Evolutionary conservation across 2,888 invertebrate species (phyloP), one percentile per base, ranked within the genome.

Genomic region (Cepaea hortensis): DNA sequence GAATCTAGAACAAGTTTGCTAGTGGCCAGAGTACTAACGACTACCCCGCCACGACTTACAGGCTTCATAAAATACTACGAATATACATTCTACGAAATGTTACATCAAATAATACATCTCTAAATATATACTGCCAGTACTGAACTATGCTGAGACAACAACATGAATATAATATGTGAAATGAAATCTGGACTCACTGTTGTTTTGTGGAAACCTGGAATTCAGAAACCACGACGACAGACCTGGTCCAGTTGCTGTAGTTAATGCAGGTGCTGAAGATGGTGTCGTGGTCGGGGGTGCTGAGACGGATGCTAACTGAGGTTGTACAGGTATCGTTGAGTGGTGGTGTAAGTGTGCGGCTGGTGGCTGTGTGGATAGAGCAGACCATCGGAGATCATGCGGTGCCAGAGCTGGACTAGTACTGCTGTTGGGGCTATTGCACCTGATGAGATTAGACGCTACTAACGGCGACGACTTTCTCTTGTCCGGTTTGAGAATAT

Each of bases 401-500:
- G 85, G 79, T 48, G 20, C 70, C n/a, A 46, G 70, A 20, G 79
- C 3, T 5, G 70, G 76, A 65, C 68, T 68, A 3, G 75, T 55
- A 35, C 68, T 79, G 77, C 13, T 77, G 70, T 23, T 68, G 20
- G 55, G 80, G 65, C 75, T 85, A 15, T 75, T 13, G 7, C 23
- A 55, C 80, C 55, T 68, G 50, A 48, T 73, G 48, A 23, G 20
- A 35, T n/a, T 48, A 23, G 46, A 62, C 35, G 50, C 23, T 35
- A 9, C n/a, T 18, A 83, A 65, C 20, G 75, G 50, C 3, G 85
- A 61, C 55, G 82, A 18, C 35, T 79, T 82, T 46, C 83, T 86
- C 83, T 86, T 86, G 79, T 86, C 83, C 46, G 86, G 86, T 62
- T 86, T 86, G 35, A 86, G 83, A 70, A 86, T 86, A 83, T 86